Evolutionary conservation across 2,888 invertebrate species (phyloP), one percentile per base, ranked within the genome.

Genomic region (Cancer borealis): DNA sequence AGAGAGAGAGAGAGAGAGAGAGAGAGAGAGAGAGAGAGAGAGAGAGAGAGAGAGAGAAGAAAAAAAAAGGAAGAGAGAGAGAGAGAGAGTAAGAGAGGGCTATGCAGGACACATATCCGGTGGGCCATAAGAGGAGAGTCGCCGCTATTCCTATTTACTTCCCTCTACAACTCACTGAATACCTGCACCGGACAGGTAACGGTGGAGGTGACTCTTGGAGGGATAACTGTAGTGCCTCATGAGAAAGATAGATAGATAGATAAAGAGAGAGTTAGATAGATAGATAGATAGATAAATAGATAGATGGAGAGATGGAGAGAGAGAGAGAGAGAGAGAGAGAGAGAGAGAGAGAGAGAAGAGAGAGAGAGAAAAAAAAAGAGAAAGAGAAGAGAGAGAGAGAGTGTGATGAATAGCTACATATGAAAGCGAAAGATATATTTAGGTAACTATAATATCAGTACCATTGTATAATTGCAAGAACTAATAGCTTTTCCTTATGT

Each of bases 31-130:
- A 39, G 46, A 88, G 46, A 88, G 46, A n/a, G 88, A 66, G 66
- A 66, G 66, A 66, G 66, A 89, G 89, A 89, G 89, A 89, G 49
- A 89, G 47, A 46, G 88, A 89, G 46, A 89, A 46, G 14, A 10
- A 21, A n/a, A 4, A 88, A 47, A 45, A 17, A 88, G 21, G 5
- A 26, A 89, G 47, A 46, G 45, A 89, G 21, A 89, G 26, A 89
- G 10, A 17, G 47, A 89, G 26, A 89, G 49, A 46, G 89, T n/a
- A 3, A 45, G 45, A 49, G 47, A 26, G 49, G n/a, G 89, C 46
- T 17, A 45, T 89, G 26, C 26, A 73, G 73, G 73, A 73, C 73
- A 73, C 73, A 73, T 54, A 54, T 73, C 73, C 73, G n/a, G 73
- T 26, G 73, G 73, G n/a, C 73, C 73, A 73, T 73, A 73, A 73